phyloP scores from a whole-genome alignment of 2,113 vertebrate species.

The Pomatorhinus ruficollis region DNA sequence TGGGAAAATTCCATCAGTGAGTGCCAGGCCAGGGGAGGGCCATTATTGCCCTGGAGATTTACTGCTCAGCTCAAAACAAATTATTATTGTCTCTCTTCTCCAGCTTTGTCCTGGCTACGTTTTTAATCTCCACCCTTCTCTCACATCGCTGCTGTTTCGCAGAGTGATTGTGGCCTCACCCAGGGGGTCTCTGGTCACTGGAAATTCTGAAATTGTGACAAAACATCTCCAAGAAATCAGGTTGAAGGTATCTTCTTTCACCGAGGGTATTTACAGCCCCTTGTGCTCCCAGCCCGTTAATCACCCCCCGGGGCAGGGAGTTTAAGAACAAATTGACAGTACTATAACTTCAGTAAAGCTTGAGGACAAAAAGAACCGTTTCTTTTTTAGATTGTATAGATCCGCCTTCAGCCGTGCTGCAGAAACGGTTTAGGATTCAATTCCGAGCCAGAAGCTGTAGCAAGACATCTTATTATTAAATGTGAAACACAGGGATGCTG shows the following conservation, averaged over 20 bases:
- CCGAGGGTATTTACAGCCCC: not conserved
- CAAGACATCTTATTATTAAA: constrained; percentile 3
- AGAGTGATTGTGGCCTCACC: not conserved
- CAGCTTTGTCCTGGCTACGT: not conserved
- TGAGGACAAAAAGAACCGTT: not conserved
- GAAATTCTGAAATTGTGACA: not conserved
- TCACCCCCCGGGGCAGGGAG: not conserved
- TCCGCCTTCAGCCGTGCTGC: constrained; percentile 20
- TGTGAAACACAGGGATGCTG: not conserved
- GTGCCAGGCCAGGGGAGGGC: constrained; percentile 71
- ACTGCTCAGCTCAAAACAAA: constrained; percentile 74
- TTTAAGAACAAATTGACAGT: not conserved
- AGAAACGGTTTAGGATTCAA: not conserved
- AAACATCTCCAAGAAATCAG: not conserved
- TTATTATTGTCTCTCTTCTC: constrained; percentile 68
- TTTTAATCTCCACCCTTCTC: constrained; percentile 46
- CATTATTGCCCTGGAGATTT: constrained; percentile 72
- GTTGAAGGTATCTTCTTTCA: not conserved
- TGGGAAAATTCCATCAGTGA: constrained; percentile 45
- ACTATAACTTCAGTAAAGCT: not conserved
- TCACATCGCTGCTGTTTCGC: not conserved
- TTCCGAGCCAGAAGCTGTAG: not conserved
- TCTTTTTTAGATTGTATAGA: constrained; percentile 9
- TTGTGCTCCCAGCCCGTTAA: not conserved
- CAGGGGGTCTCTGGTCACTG: not conserved